Evolutionary conservation across 2,888 invertebrate species (phyloP).

Genomic region (Tortricodes alternella): DNA sequence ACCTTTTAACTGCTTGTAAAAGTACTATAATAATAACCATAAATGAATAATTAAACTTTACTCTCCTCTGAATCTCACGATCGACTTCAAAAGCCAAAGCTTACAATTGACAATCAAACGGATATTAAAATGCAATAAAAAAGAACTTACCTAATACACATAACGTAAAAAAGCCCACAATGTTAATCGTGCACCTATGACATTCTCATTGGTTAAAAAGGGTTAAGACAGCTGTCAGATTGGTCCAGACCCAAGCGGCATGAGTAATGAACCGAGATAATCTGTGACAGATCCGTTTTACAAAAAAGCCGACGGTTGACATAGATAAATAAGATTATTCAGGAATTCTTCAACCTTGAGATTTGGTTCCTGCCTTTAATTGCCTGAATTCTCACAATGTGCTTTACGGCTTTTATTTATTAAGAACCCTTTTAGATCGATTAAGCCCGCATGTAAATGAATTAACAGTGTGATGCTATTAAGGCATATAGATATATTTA

Average conservation of each 20-base stretch:
- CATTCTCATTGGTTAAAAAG: conserved; percentile 81
- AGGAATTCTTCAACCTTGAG: conserved; percentile 68
- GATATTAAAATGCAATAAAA: conserved; percentile 64
- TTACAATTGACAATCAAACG: conserved; percentile 37
- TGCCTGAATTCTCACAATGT: conserved; percentile 80
- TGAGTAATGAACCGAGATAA: conserved; percentile 76
- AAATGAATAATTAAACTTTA: not conserved
- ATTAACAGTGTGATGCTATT: not conserved
- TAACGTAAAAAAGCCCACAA: conserved; percentile 53
- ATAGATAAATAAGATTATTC: conserved; percentile 78
- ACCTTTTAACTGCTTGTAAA: not conserved
- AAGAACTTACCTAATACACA: conserved; percentile 51
- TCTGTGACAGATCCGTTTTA: conserved; percentile 81
- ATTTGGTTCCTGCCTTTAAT: conserved; percentile 73
- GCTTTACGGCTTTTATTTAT: conserved; percentile 50
- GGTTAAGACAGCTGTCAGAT: conserved; percentile 81
- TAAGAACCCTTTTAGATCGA: not conserved
- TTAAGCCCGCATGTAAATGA: not conserved
- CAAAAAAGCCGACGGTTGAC: conserved; percentile 78
- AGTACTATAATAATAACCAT: not conserved
- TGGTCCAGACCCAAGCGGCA: conserved; percentile 72
- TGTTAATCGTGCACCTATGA: conserved; percentile 74
- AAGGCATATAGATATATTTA: not conserved
- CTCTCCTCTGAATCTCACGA: conserved; percentile 22
- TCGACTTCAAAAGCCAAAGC: conserved; percentile 32